phyloP scores from a whole-genome alignment of 2,113 vertebrate species.

The Cyprinus carpio region DNA sequence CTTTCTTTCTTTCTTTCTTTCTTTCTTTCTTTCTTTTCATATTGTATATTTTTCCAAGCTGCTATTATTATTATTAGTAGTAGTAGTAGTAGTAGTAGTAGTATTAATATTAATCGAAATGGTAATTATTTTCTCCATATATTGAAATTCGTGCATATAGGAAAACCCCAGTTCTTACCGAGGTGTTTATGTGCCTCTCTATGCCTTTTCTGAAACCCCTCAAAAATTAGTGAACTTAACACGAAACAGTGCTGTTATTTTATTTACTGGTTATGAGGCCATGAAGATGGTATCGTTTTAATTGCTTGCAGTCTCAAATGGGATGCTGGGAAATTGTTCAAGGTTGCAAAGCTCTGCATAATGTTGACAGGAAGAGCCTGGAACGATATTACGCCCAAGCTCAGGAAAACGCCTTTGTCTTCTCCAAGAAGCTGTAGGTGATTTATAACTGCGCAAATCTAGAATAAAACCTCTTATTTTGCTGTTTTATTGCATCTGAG shows the following conservation, averaged over 20 bases:
- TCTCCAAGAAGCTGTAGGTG: slow-evolving; percentile 50
- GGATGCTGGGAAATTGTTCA: slow-evolving; percentile 58
- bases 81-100: no score
- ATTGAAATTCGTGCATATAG: background rate
- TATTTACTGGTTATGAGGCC: slow-evolving; percentile 60
- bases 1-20: no score
- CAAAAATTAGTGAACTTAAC: slow-evolving; percentile 53
- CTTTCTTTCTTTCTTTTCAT: no score
- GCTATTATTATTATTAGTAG: background rate
- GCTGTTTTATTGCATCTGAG: slow-evolving; percentile 8
- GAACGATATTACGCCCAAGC: slow-evolving; percentile 57
- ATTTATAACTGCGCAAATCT: slow-evolving; percentile 47
- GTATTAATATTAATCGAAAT: no score
- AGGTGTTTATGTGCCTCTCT: background rate
- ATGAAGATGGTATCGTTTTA: slow-evolving; percentile 64
- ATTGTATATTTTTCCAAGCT: no score
- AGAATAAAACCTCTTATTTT: slow-evolving; percentile 35
- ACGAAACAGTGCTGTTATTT: slow-evolving; percentile 58
- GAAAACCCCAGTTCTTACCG: slow-evolving; percentile 1
- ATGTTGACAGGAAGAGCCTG: slow-evolving; percentile 57
- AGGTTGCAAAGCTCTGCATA: slow-evolving; percentile 64
- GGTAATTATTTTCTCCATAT: no score
- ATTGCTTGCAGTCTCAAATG: slow-evolving; percentile 62
- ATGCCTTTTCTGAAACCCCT: slow-evolving; percentile 5
- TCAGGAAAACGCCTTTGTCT: slow-evolving; percentile 37